A percentile compares a stretch with the other conserved stretches of the same genome.
These are phyloP conservation scores for Tauraco erythrolophus DNA, from an alignment of 2,113 vertebrate genomes.

Conservation along the genomic window DNA sequence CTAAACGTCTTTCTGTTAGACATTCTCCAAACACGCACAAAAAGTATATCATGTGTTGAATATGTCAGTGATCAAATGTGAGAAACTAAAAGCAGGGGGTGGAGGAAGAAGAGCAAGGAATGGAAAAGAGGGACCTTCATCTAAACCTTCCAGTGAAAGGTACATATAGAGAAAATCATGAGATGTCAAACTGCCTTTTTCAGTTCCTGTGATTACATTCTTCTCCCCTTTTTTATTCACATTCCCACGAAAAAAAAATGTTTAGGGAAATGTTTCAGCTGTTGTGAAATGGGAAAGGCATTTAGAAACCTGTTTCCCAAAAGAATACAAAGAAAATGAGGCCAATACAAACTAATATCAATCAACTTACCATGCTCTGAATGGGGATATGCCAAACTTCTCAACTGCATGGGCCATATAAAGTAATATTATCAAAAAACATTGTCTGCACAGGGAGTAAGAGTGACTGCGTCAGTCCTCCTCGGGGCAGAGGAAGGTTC, in stretches of 20 bases:
- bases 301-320: not conserved
- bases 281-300: not conserved
- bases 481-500: not conserved
- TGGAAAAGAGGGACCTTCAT: not conserved
- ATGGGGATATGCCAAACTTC: not conserved
- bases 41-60: rapidly evolving
- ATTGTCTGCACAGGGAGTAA: not conserved
- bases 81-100: not conserved
- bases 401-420: not conserved
- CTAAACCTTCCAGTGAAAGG: not conserved
- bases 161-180: not conserved
- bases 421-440: not conserved
- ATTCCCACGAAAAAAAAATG: not conserved
- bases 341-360: not conserved
- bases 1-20: not conserved
- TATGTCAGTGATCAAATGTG: not conserved
- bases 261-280: not conserved
- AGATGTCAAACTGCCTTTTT: not conserved
- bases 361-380: not conserved
- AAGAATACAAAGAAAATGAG: not conserved
- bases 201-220: not conserved
- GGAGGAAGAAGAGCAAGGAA: not conserved
- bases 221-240: not conserved
- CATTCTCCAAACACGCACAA: not conserved
- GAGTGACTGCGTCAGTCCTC: not conserved